Percentiles rank a stretch among this genome's conserved stretches.
Evolutionary conservation across 1,140 invertebrate genomes (phyloP).

Genomic region (Samia ricini): DNA sequence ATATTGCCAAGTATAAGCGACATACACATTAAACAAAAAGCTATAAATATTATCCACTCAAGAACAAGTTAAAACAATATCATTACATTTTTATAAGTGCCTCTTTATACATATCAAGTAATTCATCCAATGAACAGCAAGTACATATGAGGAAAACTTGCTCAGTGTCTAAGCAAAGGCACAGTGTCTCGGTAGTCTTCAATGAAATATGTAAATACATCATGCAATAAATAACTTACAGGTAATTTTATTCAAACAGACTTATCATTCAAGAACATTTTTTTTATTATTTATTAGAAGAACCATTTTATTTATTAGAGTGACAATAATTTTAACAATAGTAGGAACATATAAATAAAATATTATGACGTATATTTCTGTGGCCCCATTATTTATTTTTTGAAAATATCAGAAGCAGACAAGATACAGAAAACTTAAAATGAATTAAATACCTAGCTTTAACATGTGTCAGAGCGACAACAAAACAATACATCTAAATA

Average conservation of each 20-base stretch:
- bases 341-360: too few species aligned
- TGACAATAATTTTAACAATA: too few species aligned
- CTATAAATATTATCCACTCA: too few species aligned
- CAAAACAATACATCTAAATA: not conserved
- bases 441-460: not conserved
- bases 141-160: not conserved
- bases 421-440: not conserved
- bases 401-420: not conserved
- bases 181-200: not conserved
- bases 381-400: not conserved
- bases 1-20: not conserved
- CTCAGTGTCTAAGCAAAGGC: not conserved
- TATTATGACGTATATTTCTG: too few species aligned
- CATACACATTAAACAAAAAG: too few species aligned
- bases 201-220: not conserved
- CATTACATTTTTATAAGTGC: not conserved
- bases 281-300: too few species aligned
- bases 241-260: not conserved
- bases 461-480: constrained; percentile 2
- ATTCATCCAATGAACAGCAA: not conserved
- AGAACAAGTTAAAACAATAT: too few species aligned
- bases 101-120: not conserved
- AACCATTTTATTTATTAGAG: too few species aligned
- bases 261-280: too few species aligned
- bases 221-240: not conserved